phyloP scores from a whole-genome alignment of 2,797 vertebrate genomes.

The Acropternis orthonyx region DNA sequence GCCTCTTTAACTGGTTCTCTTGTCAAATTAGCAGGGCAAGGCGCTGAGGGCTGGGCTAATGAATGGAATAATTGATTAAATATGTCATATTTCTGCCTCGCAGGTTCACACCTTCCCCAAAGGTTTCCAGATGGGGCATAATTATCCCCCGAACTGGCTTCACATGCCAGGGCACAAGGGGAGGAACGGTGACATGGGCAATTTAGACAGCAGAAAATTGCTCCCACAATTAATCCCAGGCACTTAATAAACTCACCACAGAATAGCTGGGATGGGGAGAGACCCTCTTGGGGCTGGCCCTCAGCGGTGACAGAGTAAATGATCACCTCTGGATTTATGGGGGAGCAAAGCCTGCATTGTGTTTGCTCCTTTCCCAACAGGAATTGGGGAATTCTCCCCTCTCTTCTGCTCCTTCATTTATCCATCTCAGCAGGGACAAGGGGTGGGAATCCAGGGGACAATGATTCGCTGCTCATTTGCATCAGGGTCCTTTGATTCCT shows the following conservation, averaged over 20 bases:
- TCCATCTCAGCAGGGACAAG: not conserved
- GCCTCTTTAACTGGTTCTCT: not conserved
- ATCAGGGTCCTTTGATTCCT: not conserved
- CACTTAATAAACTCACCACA: not conserved
- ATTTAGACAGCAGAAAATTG: constrained; percentile 29
- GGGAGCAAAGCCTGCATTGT: accelerated
- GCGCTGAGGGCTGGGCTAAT: constrained; percentile 1
- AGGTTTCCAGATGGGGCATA: constrained; percentile 50
- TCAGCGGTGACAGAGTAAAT: not conserved
- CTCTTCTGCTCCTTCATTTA: accelerated
- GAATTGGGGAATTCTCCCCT: not conserved
- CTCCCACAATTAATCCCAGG: constrained; percentile 42
- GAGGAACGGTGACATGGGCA: not conserved
- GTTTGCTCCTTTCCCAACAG: not conserved
- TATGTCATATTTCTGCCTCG: constrained; percentile 33
- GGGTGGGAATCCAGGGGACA: not conserved
- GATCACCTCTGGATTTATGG: not conserved
- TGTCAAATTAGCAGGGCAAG: constrained; percentile 11
- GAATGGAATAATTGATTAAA: constrained; percentile 62
- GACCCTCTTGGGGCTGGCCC: not conserved
- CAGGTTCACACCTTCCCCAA: constrained; percentile 53
- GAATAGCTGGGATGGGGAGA: not conserved
- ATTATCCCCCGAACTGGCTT: constrained; percentile 34
- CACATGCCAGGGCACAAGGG: not conserved
- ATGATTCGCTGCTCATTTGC: not conserved